Evolutionary conservation across 2,888 invertebrate species (phyloP), one percentile per base, ranked within the genome.

Genomic region (Acanthosoma haemorrhoidale): DNA sequence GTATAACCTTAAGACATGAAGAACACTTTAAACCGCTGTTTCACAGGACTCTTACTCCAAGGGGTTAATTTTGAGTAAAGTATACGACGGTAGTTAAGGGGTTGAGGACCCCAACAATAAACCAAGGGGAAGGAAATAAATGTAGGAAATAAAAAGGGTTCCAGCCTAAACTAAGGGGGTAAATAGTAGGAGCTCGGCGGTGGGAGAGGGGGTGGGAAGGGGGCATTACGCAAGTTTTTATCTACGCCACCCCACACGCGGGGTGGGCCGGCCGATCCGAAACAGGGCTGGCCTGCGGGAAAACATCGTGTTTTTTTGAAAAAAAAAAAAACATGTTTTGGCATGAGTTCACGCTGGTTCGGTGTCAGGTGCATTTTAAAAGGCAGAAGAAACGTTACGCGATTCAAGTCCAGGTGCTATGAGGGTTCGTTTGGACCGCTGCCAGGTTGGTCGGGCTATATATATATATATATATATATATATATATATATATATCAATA

Each of bases 51-150:
- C 13, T 51, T 51, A 51, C 51, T 51, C 4, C 51, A 25, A 51
- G 51, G 51, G 25, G 51, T 51, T 51, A 51, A 51, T 51, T 51
- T 51, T 25, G 25, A 51, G 51, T 51, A 51, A 51, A 51, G 25
- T 51, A 51, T 51, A 51, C 43, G 43, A 43, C 25, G 11, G 51
- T 25, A 51, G 51, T 51, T 51, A 51, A 51, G 25, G 51, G 51
- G 25, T 51, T 51, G 25, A 16, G 25, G 43, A 25, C 21, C 43
- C 13, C 43, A 21, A 43, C 43, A 21, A 51, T 51, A 51, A 51
- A 51, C 13, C 51, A 51, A 25, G 51, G 51, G 21, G 25, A 51
- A 51, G 21, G 51, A 51, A 51, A 51, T 51, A 51, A 51, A 51
- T 51, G 51, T 51, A 51, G 51, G 51, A 51, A 51, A 51, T 51